Evolutionary conservation across 2,888 invertebrate genomes (phyloP).

Genomic region (Folsomia candida): DNA sequence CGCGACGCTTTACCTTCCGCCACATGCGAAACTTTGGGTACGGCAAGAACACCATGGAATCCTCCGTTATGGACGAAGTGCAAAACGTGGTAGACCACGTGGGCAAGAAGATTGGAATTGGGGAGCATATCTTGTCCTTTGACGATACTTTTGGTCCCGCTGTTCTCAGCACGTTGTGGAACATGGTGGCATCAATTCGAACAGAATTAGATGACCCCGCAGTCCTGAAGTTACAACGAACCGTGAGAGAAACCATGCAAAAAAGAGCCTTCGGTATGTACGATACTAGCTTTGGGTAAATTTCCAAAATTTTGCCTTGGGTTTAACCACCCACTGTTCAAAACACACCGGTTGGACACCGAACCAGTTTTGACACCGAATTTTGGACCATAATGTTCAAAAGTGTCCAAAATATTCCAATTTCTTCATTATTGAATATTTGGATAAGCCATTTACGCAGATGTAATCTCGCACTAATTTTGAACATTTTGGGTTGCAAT

Average conservation of each 20-base stretch:
- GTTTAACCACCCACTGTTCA: no score
- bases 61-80: slow-evolving; percentile 34
- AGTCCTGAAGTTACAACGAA: slow-evolving; percentile 25
- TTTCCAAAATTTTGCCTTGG: no score
- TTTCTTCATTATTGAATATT: no score
- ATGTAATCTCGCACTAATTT: no score
- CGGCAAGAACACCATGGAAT: no score
- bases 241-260: slow-evolving; percentile 25
- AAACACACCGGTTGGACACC: no score
- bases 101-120: slow-evolving; percentile 13
- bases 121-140: slow-evolving; percentile 22
- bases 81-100: slow-evolving; percentile 23
- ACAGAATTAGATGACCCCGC: slow-evolving; percentile 29
- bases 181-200: slow-evolving; percentile 35
- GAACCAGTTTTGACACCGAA: no score
- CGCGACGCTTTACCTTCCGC: slow-evolving; percentile 34
- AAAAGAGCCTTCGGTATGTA: slow-evolving; percentile 34
- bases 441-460: no score
- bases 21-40: slow-evolving; percentile 39
- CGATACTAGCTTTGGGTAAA: no score
- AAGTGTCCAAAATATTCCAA: no score
- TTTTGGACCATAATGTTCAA: no score
- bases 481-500: no score
- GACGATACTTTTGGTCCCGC: slow-evolving; percentile 39
- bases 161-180: slow-evolving; percentile 35